Conservation (phyloP, 2,797 vertebrate genomes). For the Nyctalus aviator region DNA sequence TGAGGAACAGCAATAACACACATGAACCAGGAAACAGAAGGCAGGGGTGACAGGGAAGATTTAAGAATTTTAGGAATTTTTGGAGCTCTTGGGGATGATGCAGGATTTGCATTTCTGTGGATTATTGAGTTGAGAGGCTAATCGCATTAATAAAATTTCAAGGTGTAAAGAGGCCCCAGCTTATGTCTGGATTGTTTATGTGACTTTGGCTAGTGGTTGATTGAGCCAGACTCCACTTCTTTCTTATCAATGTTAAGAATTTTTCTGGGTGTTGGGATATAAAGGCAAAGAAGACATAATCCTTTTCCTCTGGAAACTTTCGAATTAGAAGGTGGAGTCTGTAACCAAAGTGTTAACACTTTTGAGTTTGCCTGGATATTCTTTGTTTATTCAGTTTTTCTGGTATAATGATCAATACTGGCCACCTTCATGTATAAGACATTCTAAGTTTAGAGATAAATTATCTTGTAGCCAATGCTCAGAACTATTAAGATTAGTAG, state of each 20-base stretch:
- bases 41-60: neutral
- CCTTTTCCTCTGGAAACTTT: neutral
- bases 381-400: neutral
- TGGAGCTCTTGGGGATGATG: neutral
- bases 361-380: neutral
- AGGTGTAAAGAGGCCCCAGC: neutral
- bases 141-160: neutral
- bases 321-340: neutral
- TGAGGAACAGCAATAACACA: conserved; percentile 2
- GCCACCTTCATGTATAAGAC: neutral
- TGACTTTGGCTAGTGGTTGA: neutral
- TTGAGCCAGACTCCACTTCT: neutral
- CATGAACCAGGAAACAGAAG: neutral
- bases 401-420: neutral
- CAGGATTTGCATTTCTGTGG: neutral
- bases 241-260: conserved; percentile 1
- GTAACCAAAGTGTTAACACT: neutral
- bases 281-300: neutral
- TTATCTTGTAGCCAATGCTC: conserved; percentile 28
- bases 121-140: neutral
- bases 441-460: neutral
- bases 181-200: neutral
- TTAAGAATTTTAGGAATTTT: neutral
- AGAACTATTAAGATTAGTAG: neutral
- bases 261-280: neutral